Evolutionary conservation across 2,797 vertebrate genomes (phyloP).

Genomic region (Etheostoma perlongum): DNA sequence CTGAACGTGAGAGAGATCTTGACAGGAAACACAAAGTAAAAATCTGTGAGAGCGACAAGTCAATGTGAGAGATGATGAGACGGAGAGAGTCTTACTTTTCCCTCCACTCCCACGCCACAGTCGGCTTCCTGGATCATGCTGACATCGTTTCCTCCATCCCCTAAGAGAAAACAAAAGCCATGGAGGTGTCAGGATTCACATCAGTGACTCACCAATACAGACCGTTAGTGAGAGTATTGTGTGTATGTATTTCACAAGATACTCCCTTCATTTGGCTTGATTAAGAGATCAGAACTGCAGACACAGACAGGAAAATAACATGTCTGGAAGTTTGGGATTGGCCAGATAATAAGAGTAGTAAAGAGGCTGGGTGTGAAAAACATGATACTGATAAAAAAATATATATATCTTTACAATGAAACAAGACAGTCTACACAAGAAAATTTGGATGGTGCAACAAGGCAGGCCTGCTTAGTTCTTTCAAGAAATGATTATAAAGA

Average conservation of each 20-base stretch:
- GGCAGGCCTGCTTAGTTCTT: too few species aligned
- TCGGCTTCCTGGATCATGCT: conserved; percentile 99
- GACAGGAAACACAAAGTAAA: conserved; percentile 74
- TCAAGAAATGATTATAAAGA: too few species aligned
- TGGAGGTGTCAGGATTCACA: conserved; percentile 74
- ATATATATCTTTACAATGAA: background rate
- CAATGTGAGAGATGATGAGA: conserved; percentile 57
- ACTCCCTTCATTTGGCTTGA: conserved; percentile 43
- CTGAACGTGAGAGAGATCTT: conserved; percentile 68
- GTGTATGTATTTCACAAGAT: conserved; percentile 21
- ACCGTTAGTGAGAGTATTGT: background rate
- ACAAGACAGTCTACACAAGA: background rate
- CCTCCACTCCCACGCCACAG: conserved; percentile 98
- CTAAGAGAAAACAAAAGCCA: conserved; percentile 84
- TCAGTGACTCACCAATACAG: conserved; percentile 47
- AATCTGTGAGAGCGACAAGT: conserved; percentile 51
- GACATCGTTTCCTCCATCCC: conserved; percentile 98
- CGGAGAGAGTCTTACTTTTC: conserved; percentile 91
- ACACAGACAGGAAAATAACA: conserved; percentile 2
- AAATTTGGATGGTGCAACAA: too few species aligned
- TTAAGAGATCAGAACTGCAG: background rate
- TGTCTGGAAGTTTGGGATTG: background rate
- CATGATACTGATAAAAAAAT: too few species aligned
- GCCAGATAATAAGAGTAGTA: background rate
- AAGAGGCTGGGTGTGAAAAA: background rate